Base-by-base conservation (phyloP, 2,113 vertebrate genomes). In the Procavia capensis region DNA sequence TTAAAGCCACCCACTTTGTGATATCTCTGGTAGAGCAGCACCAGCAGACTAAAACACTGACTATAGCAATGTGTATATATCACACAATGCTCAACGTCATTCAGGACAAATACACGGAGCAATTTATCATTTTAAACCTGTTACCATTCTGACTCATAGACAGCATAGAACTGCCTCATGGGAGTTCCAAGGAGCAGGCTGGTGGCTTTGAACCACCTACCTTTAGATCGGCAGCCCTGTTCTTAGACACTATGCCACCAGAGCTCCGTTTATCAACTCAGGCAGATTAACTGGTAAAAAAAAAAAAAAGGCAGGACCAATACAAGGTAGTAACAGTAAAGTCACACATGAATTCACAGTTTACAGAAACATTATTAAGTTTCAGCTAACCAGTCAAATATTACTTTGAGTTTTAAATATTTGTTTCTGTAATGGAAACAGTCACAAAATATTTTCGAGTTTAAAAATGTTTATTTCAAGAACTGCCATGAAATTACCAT, bases 401-500 rank as follows among this genome's bases (percentile, higher is more conserved):
- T 92, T 90, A 88, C 89, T 92, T 85, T 95, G 72, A 79, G 96
- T 90, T 97, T 95, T 96, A 96, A 96, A 89, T 93, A 94, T 94
- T 88, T 94, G 78, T 90, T 96, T 96, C 91, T 93, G 61, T 93
- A 93, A 97, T 96, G 57, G 87, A 95, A 96, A 94, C 47, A 93
- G 95, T 93, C 88, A 93, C 86, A 91, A 97, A 97, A 96, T 93
- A 96, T 94, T 97, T 96, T 95, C 91, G 86, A 96, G 78, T 95
- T 97, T 94, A 68, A 90, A 95, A 95, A 97, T 96, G 93, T 96
- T 98, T 98, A 97, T 95, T 97, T 97, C 93, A 91, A 94, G 61
- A 97, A 96, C 91, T 91, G 64, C 96, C 97, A 96, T 97, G 96
- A 98, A 98, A 98, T 98, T 96, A 81, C 91, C 97, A 96, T 96